Percentiles rank a stretch among this genome's conserved stretches.
Evolutionary conservation across 2,797 vertebrate species (phyloP).

Genomic region (Ara ararauna): DNA sequence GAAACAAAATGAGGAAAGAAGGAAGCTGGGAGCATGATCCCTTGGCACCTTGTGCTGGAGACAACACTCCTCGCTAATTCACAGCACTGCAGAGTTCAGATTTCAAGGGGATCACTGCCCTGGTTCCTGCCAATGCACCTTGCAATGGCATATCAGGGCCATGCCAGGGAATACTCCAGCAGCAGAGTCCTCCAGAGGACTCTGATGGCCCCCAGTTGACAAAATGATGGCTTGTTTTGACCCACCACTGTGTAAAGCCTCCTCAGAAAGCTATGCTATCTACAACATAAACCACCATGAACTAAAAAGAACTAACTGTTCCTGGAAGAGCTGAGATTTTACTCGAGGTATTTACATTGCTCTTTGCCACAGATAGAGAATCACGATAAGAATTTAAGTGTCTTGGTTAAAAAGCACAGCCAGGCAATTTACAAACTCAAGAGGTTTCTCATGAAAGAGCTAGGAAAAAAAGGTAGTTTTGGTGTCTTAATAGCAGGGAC

Average conservation of each 20-base stretch:
- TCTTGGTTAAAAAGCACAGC: background rate
- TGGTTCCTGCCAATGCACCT: background rate
- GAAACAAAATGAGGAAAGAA: constrained; percentile 44
- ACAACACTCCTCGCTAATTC: background rate
- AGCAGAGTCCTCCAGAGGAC: background rate
- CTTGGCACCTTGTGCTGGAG: background rate
- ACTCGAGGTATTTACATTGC: constrained; percentile 19
- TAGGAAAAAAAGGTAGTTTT: background rate
- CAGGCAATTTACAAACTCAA: background rate
- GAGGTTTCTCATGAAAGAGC: background rate
- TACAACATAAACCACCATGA: background rate
- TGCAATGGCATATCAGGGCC: background rate
- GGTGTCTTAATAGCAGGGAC: background rate
- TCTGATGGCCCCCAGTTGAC: background rate
- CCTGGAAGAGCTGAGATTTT: constrained; percentile 22
- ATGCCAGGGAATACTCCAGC: background rate
- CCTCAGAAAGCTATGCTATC: background rate
- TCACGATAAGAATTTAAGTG: constrained; percentile 1
- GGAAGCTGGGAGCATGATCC: background rate
- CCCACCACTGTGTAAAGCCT: background rate
- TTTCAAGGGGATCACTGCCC: background rate
- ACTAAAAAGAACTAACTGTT: constrained; percentile 11
- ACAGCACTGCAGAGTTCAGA: background rate
- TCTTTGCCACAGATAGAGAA: constrained; percentile 34
- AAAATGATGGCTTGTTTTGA: background rate